Evolutionary conservation across 2,888 invertebrate genomes (phyloP), one percentile per base, ranked within the genome.

Genomic region (Nomada ruficornis): DNA sequence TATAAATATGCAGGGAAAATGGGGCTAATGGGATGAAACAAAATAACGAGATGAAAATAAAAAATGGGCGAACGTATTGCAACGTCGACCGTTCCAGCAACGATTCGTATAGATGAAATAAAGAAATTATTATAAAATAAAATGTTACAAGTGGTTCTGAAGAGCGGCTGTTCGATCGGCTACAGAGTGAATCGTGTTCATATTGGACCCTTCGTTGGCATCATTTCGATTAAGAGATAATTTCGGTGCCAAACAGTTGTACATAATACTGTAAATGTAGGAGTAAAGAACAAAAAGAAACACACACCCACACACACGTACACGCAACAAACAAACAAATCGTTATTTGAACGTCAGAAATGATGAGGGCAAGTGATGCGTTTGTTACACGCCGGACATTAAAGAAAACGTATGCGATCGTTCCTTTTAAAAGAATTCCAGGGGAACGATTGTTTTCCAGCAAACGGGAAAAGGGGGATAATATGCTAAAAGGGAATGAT

Each of bases 201-300:
- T 79, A 71, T 78, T 86, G 80, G 80, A 87, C 77, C 77, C 63
- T 87, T 83, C 78, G 78, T 79, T 85, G 86, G 86, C 83, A 86
- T 86, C 87, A 44, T 71, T 83, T 76, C 85, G 83, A 80, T 80
- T 72, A 77, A 82, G 77, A 81, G 76, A 82, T 77, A 89, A 86
- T 91, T 91, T 86, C 88, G 92, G 93, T 94, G 94, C 94, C 93
- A 93, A 93, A 92, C 83, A 92, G 91, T 91, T 93, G 93, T 93
- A 93, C 82, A 93, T 93, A 93, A 90, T 92, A 93, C 90, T 91
- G 90, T 91, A 91, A 92, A 91, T 89, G 88, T 93, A 91, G 90
- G 85, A 85, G 77, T 73, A 67, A 64, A 63, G 26, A 50, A 9
- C 15, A 59, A 23, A 47, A 47, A 7, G n/a, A 47, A 26, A 26